These are phyloP conservation scores for Phrixothrix hirtus DNA, from an alignment of 2,888 invertebrate species.

Conservation along the genomic window DNA sequence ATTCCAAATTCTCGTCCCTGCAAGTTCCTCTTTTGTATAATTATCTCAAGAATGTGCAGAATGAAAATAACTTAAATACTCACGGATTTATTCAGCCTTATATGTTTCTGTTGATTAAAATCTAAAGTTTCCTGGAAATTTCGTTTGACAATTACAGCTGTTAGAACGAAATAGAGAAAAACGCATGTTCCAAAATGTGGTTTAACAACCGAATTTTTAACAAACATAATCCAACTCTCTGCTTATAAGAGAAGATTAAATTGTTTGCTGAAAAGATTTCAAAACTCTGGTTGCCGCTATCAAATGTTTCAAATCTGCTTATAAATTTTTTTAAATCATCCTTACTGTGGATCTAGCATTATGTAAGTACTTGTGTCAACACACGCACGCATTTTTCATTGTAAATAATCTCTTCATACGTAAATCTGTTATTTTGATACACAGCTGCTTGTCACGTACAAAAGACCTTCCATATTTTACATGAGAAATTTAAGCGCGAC, in stretches of 20 bases:
- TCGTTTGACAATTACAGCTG: too few species aligned
- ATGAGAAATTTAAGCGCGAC: too few species aligned
- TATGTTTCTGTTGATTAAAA: neutral
- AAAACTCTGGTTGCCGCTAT: conserved; percentile 16
- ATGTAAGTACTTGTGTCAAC: conserved; percentile 16
- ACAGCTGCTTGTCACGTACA: neutral
- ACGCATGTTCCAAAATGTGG: too few species aligned
- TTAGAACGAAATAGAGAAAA: too few species aligned
- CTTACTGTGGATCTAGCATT: conserved; percentile 4
- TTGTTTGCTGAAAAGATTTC: conserved; percentile 24
- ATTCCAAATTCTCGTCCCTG: neutral
- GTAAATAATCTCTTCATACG: neutral
- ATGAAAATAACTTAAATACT: too few species aligned
- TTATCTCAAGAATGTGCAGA: conserved; percentile 3
- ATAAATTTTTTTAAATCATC: conserved; percentile 20
- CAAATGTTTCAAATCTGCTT: conserved; percentile 28
- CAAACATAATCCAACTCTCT: conserved; percentile 15
- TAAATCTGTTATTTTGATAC: neutral
- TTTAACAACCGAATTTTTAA: conserved; percentile 10
- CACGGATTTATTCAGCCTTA: too few species aligned
- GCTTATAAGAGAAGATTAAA: conserved; percentile 20
- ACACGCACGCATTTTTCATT: conserved; percentile 6
- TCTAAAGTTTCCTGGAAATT: too few species aligned
- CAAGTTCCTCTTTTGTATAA: neutral
- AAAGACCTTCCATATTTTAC: too few species aligned